These are phyloP conservation scores for Neria commutata DNA, from an alignment of 2,888 invertebrate genomes.

Conservation along the genomic window DNA sequence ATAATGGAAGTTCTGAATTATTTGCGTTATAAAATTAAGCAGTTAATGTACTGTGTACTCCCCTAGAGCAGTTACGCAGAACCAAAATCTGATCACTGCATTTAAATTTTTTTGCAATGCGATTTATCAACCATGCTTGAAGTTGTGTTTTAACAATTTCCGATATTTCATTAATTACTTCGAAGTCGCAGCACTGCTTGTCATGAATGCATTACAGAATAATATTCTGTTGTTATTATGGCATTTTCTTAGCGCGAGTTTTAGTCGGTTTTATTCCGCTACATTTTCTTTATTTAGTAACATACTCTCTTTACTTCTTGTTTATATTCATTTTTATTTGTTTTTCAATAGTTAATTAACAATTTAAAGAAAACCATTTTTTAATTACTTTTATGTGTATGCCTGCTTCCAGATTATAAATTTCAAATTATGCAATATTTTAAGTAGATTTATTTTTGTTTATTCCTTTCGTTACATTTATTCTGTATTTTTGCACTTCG, in stretches of 20 bases:
- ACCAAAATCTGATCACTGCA: not conserved
- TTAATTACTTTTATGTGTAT: conserved; percentile 18
- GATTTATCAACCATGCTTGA: not conserved
- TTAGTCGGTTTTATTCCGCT: not conserved
- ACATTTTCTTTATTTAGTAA: not conserved
- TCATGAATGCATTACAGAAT: not conserved
- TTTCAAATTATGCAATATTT: conserved; percentile 28
- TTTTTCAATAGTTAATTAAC: conserved; percentile 32
- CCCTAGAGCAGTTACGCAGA: no score
- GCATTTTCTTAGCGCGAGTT: not conserved
- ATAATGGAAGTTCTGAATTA: no score
- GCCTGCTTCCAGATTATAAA: conserved; percentile 17
- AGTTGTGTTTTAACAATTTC: no score
- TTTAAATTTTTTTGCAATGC: not conserved
- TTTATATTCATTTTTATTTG: conserved; percentile 26
- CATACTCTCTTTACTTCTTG: conserved; percentile 20
- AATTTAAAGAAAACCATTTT: conserved; percentile 33
- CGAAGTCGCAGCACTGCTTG: not conserved
- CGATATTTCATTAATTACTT: no score
- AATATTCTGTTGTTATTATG: not conserved
- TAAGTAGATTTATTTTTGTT: conserved; percentile 18
- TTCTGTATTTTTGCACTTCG: conserved; percentile 10
- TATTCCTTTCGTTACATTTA: conserved; percentile 20
- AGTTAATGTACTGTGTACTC: no score
- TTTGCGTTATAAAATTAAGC: no score